Conservation (phyloP, 1,140 invertebrate species). For the Saxidomus purpurata region DNA sequence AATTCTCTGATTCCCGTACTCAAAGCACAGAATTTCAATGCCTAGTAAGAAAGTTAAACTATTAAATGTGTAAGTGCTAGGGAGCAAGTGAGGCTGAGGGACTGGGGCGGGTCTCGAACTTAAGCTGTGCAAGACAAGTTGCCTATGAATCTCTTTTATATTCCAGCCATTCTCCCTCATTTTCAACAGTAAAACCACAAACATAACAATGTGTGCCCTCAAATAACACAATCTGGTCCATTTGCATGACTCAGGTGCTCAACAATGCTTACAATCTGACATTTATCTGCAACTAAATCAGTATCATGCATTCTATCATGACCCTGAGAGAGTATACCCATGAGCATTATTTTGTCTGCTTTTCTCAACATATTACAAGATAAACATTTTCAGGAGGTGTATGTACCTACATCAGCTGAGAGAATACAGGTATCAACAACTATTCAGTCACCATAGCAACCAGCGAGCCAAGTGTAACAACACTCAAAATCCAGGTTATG, state of each 20-base stretch:
- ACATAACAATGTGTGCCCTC: too few relatives aligned
- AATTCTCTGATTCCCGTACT: too few relatives aligned
- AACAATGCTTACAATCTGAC: constrained; percentile 3
- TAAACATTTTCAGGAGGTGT: constrained; percentile 19
- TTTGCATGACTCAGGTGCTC: background rate
- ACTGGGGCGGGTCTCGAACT: too few relatives aligned
- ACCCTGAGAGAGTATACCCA: background rate
- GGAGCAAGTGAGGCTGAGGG: too few relatives aligned
- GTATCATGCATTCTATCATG: background rate
- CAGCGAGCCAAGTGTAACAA: constrained; percentile 49
- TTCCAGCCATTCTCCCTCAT: too few relatives aligned
- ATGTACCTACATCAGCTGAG: constrained; percentile 33
- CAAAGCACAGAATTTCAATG: too few relatives aligned
- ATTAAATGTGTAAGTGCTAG: too few relatives aligned
- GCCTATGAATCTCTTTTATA: too few relatives aligned
- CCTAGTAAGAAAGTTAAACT: too few relatives aligned
- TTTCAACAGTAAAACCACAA: too few relatives aligned
- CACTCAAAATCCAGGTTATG: constrained; percentile 29
- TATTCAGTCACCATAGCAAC: constrained; percentile 57
- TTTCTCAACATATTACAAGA: constrained; percentile 8
- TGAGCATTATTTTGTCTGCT: constrained; percentile 20
- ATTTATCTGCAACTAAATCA: background rate
- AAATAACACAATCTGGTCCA: background rate
- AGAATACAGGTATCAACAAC: constrained; percentile 55
- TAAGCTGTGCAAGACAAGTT: too few relatives aligned